phyloP scores from a whole-genome alignment of 2,888 invertebrate species.

The Lutraria lutraria region DNA sequence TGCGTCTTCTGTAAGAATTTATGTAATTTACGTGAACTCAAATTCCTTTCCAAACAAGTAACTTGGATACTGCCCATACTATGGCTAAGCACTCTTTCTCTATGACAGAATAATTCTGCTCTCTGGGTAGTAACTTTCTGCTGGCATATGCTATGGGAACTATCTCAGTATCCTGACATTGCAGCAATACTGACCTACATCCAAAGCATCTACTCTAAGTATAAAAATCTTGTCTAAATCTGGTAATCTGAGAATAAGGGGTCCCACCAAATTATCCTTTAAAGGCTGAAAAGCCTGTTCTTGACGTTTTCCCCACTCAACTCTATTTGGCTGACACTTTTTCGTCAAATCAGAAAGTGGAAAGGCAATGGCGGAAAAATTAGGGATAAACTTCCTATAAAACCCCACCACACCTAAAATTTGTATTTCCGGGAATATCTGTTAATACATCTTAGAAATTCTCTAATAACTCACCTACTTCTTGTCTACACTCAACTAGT shows the following conservation, averaged over 20 bases:
- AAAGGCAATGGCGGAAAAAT: conserved; percentile 59
- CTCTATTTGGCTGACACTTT: conserved; percentile 40
- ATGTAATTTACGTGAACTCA: too few relatives aligned
- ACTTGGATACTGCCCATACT: conserved; percentile 36
- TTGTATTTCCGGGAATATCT: conserved; percentile 39
- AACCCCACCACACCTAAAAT: conserved; percentile 62
- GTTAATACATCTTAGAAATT: conserved; percentile 25
- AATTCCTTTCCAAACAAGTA: conserved; percentile 30
- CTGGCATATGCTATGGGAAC: conserved; percentile 34
- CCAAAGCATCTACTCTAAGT: conserved; percentile 20
- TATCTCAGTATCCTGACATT: conserved; percentile 3
- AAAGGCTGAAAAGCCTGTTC: conserved; percentile 37
- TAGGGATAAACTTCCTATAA: conserved; percentile 64
- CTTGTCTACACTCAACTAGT: background rate
- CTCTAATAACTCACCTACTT: conserved; percentile 25
- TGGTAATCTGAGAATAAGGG: conserved; percentile 38
- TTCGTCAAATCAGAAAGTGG: conserved; percentile 68
- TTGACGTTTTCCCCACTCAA: conserved; percentile 30
- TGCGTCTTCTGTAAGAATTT: too few relatives aligned
- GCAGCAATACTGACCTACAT: conserved; percentile 20
- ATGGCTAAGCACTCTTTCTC: conserved; percentile 38
- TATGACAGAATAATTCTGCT: conserved; percentile 26
- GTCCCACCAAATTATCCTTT: conserved; percentile 26
- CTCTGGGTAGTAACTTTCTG: conserved; percentile 19
- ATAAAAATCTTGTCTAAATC: conserved; percentile 33